phyloP scores from a whole-genome alignment of 1,140 invertebrate genomes.

The Caenorhabditis elegans region WBcel235 BX284602.5:6599501-6600000 shows the following conservation, averaged over 20 bases:
- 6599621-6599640: constrained; percentile 36
- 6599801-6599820: constrained; percentile 30
- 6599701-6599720: constrained; percentile 24
- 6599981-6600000: constrained; percentile 38
- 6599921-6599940: constrained; percentile 29
- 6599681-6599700: constrained; percentile 28
- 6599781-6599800: constrained; percentile 32
- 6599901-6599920: constrained; percentile 27
- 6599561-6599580: constrained; percentile 35
- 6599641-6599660: constrained; percentile 16
- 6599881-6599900: constrained; percentile 10
- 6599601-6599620: constrained; percentile 32
- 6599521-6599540: not conserved
- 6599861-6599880: constrained; percentile 44
- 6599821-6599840: not conserved
- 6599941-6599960: not conserved
- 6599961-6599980: constrained; percentile 1
- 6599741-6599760: not conserved
- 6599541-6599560: not conserved
- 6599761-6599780: constrained; percentile 8
- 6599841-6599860: constrained; percentile 34
- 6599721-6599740: constrained; percentile 43
- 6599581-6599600: constrained; percentile 42
- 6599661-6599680: not conserved
- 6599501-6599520: constrained; percentile 33